Conservation (phyloP, 2,888 invertebrate species). For the Xanthorhoe designata region DNA sequence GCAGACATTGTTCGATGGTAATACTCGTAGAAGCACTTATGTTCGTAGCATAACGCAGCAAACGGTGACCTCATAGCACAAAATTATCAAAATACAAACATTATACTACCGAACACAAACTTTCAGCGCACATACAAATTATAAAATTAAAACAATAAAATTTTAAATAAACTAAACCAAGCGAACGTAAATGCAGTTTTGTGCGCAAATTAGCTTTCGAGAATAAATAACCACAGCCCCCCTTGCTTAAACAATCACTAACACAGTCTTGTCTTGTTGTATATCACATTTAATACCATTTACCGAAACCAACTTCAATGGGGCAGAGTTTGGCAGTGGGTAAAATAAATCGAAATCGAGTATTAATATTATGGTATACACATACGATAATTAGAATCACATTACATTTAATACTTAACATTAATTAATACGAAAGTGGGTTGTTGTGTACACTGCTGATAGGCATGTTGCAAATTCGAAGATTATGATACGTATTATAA, state of each 20-base stretch:
- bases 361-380: conserved; percentile 57
- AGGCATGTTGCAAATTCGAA: conserved; percentile 12
- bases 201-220: conserved; percentile 46
- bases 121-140: conserved; percentile 11
- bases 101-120: background rate
- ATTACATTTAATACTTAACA: conserved; percentile 82
- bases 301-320: conserved; percentile 61
- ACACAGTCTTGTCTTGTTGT: conserved; percentile 63
- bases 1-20: conserved; percentile 38
- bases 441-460: conserved; percentile 63
- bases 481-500: conserved; percentile 30
- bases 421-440: conserved; percentile 73
- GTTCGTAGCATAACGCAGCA: conserved; percentile 9
- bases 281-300: conserved; percentile 67
- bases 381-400: conserved; percentile 77
- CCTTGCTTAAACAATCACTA: conserved; percentile 47
- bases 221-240: conserved; percentile 65
- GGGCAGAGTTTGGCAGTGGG: conserved; percentile 73
- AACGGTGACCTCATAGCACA: conserved; percentile 14
- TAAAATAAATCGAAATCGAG: conserved; percentile 65
- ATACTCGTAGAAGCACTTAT: conserved; percentile 29
- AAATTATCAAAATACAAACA: conserved; percentile 19
- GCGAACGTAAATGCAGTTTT: conserved; percentile 42
- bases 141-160: conserved; percentile 20
- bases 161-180: conserved; percentile 38